Evolutionary conservation across 2,888 invertebrate genomes (phyloP).

Genomic region (Ptycholaimellus sp.): DNA sequence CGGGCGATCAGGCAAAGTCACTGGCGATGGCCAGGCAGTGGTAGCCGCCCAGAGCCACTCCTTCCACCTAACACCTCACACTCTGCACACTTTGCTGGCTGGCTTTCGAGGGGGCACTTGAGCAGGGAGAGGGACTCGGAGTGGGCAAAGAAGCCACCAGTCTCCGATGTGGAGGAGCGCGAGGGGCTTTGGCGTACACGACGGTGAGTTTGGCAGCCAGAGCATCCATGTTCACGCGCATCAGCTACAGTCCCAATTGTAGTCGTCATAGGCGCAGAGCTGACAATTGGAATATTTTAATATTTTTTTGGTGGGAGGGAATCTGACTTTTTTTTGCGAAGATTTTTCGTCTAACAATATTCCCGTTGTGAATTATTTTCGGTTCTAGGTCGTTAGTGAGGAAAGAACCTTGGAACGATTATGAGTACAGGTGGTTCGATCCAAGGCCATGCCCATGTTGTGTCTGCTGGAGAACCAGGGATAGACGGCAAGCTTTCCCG

Average conservation of each 20-base stretch:
- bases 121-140: neutral
- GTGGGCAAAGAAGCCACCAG: slow-evolving; percentile 36
- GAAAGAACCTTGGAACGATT: slow-evolving; percentile 40
- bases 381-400: neutral
- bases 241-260: slow-evolving; percentile 95
- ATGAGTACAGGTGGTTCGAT: slow-evolving; percentile 58
- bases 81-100: too few relatives aligned
- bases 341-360: too few relatives aligned
- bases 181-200: slow-evolving; percentile 65
- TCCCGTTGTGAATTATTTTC: too few relatives aligned
- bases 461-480: slow-evolving; percentile 56
- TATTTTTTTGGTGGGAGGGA: too few relatives aligned
- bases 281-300: slow-evolving; percentile 23
- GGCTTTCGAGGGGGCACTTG: too few relatives aligned
- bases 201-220: slow-evolving; percentile 39
- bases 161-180: slow-evolving; percentile 96
- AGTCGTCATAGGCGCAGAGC: slow-evolving; percentile 90
- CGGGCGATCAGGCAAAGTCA: too few relatives aligned
- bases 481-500: slow-evolving; percentile 12
- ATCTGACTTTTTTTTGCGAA: too few relatives aligned
- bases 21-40: too few relatives aligned
- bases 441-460: slow-evolving; percentile 96
- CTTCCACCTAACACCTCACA: too few relatives aligned
- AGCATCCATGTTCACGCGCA: slow-evolving; percentile 19
- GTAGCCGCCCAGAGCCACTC: too few relatives aligned